phyloP scores from a whole-genome alignment of 64 coral and sea anemone genomes.

The Montipora sp. region DNA sequence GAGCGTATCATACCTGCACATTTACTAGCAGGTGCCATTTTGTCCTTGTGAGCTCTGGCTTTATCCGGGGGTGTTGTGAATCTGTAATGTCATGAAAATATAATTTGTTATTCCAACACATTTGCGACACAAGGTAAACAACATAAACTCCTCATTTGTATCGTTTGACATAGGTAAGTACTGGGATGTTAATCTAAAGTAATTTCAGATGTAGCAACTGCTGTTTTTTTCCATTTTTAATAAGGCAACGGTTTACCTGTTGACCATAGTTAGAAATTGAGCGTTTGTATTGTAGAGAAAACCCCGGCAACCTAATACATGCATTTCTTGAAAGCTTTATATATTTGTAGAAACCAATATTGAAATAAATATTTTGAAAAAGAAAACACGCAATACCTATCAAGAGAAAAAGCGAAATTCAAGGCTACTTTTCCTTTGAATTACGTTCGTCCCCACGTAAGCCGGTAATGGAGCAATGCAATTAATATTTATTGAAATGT shows the following conservation, averaged over 20 bases:
- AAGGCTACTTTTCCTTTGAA: background rate
- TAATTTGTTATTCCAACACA: background rate
- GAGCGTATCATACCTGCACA: background rate
- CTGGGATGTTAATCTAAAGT: background rate
- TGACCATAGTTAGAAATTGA: background rate
- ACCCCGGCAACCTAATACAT: constrained; percentile 2
- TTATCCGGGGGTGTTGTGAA: background rate
- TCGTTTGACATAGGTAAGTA: background rate
- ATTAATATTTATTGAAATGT: constrained; percentile 3
- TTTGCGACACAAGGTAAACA: background rate
- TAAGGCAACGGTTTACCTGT: background rate
- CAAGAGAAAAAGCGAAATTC: background rate
- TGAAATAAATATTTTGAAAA: background rate
- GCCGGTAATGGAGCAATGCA: background rate
- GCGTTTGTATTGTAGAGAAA: background rate
- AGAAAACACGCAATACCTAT: background rate
- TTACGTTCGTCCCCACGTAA: background rate
- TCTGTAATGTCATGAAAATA: background rate
- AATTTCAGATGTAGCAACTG: background rate
- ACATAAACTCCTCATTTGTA: background rate
- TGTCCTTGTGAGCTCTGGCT: background rate
- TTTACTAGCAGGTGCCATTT: background rate
- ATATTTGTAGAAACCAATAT: constrained; percentile 5
- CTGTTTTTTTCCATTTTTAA: background rate
- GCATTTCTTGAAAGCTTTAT: background rate